A percentile compares a stretch with the other conserved stretches of the same genome.
Conservation (phyloP, 2,113 vertebrate genomes). For the Nettapus auritus region DNA sequence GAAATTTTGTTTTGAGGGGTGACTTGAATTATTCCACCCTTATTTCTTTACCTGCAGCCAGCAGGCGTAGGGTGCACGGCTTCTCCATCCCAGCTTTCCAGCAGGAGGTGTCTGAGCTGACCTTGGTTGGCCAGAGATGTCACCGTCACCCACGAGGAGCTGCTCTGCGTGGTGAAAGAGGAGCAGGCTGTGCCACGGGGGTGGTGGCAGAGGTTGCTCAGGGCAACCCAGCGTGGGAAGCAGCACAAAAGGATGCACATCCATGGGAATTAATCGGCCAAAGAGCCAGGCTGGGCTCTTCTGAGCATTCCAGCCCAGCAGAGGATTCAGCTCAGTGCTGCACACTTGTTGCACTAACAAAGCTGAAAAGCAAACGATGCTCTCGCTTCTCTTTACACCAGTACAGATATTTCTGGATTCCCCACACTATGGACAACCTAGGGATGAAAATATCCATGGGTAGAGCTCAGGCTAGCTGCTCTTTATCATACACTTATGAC, state of each 20-base stretch:
- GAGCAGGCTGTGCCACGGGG: neutral
- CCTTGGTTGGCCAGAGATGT: neutral
- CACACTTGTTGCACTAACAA: fast-evolving
- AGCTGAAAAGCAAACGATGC: neutral
- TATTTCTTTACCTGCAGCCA: neutral
- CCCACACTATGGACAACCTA: neutral
- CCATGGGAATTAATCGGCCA: fast-evolving
- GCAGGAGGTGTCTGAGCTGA: neutral
- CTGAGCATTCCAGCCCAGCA: neutral
- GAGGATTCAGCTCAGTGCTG: neutral
- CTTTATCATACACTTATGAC: fast-evolving
- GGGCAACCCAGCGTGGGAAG: neutral
- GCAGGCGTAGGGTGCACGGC: neutral
- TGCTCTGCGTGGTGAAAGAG: neutral
- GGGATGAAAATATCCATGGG: neutral
- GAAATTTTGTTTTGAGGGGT: neutral
- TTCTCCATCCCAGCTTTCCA: neutral
- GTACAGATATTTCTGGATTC: neutral
- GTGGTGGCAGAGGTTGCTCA: neutral
- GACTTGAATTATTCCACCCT: neutral
- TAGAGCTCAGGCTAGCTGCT: neutral
- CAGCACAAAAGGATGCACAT: fast-evolving
- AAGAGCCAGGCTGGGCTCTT: neutral
- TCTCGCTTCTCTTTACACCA: neutral
- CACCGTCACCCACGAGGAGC: fast-evolving